Evolutionary conservation across 2,113 vertebrate genomes (phyloP).

Genomic region (Syngnathoides biaculeatus): DNA sequence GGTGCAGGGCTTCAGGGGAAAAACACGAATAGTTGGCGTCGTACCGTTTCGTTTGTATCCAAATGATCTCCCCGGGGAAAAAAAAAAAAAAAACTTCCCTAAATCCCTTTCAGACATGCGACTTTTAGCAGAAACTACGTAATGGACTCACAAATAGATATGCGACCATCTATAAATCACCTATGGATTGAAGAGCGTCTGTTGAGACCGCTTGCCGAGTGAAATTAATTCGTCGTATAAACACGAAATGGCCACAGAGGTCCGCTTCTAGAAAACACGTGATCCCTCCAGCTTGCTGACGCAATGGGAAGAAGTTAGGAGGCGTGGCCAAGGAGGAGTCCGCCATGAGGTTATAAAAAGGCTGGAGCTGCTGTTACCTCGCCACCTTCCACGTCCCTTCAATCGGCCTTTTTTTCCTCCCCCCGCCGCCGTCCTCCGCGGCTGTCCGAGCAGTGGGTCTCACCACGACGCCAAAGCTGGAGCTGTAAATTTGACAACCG

Average conservation of each 20-base stretch:
- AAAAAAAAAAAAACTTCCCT: neutral
- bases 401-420: slow-evolving; percentile 19
- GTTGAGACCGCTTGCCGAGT: accelerated
- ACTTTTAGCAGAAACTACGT: neutral
- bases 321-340: slow-evolving; percentile 47
- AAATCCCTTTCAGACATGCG: neutral
- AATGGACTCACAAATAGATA: neutral
- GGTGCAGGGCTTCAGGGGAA: slow-evolving; percentile 12
- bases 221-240: neutral
- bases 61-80: neutral
- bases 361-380: neutral
- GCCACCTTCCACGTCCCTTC: slow-evolving; percentile 58
- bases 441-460: slow-evolving; percentile 69
- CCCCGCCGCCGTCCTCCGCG: slow-evolving; percentile 59
- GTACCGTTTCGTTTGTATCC: slow-evolving; percentile 13
- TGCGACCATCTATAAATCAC: too few species aligned
- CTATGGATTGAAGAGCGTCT: neutral
- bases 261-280: slow-evolving; percentile 50
- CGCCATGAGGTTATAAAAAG: slow-evolving; percentile 64
- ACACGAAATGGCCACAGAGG: slow-evolving; percentile 23
- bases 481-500: slow-evolving; percentile 71
- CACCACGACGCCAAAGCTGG: slow-evolving; percentile 73
- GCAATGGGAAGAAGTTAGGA: slow-evolving; percentile 5
- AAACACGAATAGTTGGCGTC: slow-evolving; percentile 20
- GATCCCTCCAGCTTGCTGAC: slow-evolving; percentile 32